These are phyloP conservation scores for Colletes latitarsis DNA, from an alignment of 1,140 invertebrate species.

Conservation along the genomic window DNA sequence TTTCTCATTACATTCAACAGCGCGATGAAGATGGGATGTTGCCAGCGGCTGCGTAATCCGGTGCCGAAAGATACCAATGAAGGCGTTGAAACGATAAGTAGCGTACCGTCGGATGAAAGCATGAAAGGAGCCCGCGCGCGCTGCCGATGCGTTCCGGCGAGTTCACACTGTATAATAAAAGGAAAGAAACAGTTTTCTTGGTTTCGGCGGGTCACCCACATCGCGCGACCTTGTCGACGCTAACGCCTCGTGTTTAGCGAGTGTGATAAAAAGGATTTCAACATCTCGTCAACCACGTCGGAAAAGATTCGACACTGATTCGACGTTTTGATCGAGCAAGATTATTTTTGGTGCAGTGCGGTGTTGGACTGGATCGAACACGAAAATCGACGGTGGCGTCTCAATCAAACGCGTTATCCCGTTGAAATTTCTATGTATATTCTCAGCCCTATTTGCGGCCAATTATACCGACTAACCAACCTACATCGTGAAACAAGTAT, in stretches of 20 bases:
- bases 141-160: background rate
- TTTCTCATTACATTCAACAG: conserved; percentile 64
- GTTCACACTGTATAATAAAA: background rate
- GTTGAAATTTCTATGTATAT: background rate
- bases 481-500: conserved; percentile 44
- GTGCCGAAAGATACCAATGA: conserved; percentile 50
- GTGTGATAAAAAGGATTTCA: background rate
- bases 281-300: too few species aligned
- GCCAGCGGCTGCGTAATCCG: conserved; percentile 52
- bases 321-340: too few species aligned
- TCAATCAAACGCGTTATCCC: conserved; percentile 9
- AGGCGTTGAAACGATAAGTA: conserved; percentile 53
- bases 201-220: background rate
- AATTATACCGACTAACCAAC: conserved; percentile 26
- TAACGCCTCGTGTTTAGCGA: too few species aligned
- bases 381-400: background rate
- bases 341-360: too few species aligned
- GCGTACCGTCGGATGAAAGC: conserved; percentile 12
- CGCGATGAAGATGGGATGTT: conserved; percentile 37
- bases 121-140: background rate
- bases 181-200: background rate
- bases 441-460: background rate
- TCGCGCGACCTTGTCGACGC: background rate
- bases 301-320: background rate
- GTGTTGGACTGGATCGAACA: background rate